Percentiles rank a stretch among this genome's conserved stretches.
These are phyloP conservation scores for Delphinapterus leucas DNA, from an alignment of 2,113 vertebrate species.

Conservation along the genomic window DNA sequence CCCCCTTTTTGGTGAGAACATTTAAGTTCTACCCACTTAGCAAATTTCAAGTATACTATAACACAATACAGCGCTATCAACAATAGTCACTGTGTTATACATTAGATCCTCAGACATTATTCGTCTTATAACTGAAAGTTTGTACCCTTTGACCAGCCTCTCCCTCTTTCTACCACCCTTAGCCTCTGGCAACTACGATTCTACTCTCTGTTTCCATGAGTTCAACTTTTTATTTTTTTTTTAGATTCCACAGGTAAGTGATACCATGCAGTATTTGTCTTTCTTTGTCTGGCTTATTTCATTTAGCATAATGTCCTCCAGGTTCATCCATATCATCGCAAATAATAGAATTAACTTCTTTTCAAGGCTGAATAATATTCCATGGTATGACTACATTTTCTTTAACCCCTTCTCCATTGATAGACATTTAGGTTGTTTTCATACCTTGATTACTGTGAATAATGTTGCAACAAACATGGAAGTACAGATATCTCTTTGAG, in stretches of 20 bases:
- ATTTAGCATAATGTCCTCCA: neutral
- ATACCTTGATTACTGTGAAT: neutral
- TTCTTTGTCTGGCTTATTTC: neutral
- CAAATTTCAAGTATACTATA: neutral
- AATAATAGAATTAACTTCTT: neutral
- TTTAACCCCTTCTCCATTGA: neutral
- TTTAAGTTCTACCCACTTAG: neutral
- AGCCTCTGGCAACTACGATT: neutral
- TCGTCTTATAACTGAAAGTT: neutral
- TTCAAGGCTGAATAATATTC: neutral
- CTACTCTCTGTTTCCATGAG: neutral
- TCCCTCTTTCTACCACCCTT: neutral
- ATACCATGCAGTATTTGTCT: neutral
- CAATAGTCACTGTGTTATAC: neutral
- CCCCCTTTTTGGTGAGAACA: neutral
- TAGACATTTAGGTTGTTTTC: neutral
- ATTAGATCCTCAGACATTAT: neutral
- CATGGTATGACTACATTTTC: neutral
- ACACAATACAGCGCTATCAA: neutral
- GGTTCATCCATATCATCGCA: neutral
- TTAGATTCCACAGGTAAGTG: neutral
- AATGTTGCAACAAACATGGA: neutral
- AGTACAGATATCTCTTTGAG: neutral
- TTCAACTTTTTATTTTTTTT: neutral
- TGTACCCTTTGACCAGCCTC: neutral